These are phyloP conservation scores for Cervus canadensis DNA, from an alignment of 2,113 vertebrate genomes.

Conservation along the genomic window DNA sequence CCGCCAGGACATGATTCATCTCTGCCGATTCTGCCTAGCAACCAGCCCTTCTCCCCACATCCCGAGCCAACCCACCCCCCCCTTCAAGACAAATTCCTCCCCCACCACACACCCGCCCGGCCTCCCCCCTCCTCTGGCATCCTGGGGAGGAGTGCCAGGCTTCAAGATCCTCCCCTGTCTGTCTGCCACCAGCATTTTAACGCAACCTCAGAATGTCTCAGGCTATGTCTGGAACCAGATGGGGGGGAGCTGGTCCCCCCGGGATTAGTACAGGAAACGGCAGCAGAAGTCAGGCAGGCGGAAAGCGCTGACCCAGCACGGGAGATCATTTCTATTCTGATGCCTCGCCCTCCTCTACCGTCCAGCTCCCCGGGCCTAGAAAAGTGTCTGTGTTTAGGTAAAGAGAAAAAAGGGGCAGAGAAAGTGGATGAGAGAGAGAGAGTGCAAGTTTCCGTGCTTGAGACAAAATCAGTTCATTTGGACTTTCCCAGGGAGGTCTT, in stretches of 20 bases:
- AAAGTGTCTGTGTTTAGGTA: not conserved
- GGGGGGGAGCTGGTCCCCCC: not conserved
- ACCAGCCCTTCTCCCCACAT: constrained; percentile 14
- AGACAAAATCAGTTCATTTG: not conserved
- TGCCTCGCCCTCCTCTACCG: not conserved
- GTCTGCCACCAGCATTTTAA: constrained; percentile 50
- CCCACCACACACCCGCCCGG: too few species aligned
- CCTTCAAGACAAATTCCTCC: too few species aligned
- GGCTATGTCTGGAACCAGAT: constrained; percentile 56
- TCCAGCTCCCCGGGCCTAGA: not conserved
- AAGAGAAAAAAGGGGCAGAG: not conserved
- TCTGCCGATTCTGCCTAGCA: constrained; percentile 34
- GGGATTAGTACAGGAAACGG: constrained; percentile 57
- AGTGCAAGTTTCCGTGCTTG: not conserved
- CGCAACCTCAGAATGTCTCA: constrained; percentile 49
- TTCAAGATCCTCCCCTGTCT: not conserved
- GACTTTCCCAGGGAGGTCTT: not conserved
- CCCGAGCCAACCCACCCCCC: not conserved
- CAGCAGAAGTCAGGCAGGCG: not conserved
- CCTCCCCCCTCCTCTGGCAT: not conserved
- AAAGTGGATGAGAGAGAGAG: not conserved
- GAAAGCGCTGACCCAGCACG: constrained; percentile 60
- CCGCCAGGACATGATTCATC: constrained; percentile 65
- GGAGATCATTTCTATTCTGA: not conserved
- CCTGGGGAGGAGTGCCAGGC: not conserved